Evolutionary conservation across 2,888 invertebrate species (phyloP), one percentile per base, ranked within the genome.

Genomic region (Colostygia pectinataria): DNA sequence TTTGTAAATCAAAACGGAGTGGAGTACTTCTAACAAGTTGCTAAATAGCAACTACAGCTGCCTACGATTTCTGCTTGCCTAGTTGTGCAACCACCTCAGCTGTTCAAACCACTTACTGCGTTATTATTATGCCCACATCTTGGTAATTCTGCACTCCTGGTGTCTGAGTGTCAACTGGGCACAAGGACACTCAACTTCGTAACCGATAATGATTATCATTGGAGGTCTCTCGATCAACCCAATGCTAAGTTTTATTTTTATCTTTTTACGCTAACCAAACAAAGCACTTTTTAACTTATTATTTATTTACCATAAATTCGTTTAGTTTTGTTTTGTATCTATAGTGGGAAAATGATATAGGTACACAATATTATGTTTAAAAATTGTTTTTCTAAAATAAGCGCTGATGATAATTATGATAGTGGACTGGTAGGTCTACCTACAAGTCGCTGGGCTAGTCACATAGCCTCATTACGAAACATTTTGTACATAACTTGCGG

Each of bases 381-480:
- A 28, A 32, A 37, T 10, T 20, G 13, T 45, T 7, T 27, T 28
- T 40, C 34, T 34, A 24, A 40, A 29, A 20, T 10, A 9, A 23
- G 28, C 32, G 10, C 23, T 49, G 45, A 42, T 43, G 20, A 4
- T n/a, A n/a, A n/a, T n/a, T n/a, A n/a, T n/a, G 39, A 39, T 39
- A 39, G 47, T 44, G 28, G 31, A 41, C 48, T 67, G 66, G 73
- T 73, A 74, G 76, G 74, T 77, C 64, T 70, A 71, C 40, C 40
- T 31, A 40, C 69, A 66, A 73, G 66, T 71, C 69, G 75, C 74
- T 68, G 68, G 68, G 74, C 77, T 80, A 79, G 80, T 74, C 79
- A 76, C 78, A 80, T 77, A 83, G 82, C 83, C 83, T 81, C 83
- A 83, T 89, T 85, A 80, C 84, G 88, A 87, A 83, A 89, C 77